These are phyloP conservation scores for Dimorphilus gyrociliatus DNA, from an alignment of 2,888 invertebrate species.

Conservation along the genomic window DNA sequence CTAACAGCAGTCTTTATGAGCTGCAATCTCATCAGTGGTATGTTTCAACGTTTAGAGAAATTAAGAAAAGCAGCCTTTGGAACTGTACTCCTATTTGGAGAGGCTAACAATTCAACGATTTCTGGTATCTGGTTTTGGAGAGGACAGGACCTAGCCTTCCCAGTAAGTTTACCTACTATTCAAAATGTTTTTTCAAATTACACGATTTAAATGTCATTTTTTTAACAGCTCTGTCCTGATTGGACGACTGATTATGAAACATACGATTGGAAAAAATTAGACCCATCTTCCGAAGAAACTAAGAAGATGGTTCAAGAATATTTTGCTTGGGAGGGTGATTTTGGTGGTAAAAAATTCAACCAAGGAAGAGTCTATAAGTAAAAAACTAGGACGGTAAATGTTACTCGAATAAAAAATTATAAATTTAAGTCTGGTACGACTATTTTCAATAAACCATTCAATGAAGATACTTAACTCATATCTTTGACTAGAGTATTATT, in stretches of 20 bases:
- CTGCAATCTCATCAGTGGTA: constrained; percentile 89
- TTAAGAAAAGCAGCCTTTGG: constrained; percentile 92
- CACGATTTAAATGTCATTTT: too few species aligned
- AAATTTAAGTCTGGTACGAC: too few species aligned
- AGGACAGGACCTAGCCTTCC: constrained; percentile 79
- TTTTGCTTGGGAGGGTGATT: constrained; percentile 79
- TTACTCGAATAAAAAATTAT: too few species aligned
- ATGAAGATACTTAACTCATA: too few species aligned
- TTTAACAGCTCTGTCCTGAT: too few species aligned
- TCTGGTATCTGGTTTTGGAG: constrained; percentile 97
- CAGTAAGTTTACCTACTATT: constrained; percentile 41
- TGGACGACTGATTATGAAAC: constrained; percentile 90
- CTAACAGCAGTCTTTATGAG: constrained; percentile 87
- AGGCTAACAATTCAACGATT: constrained; percentile 75
- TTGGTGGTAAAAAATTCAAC: constrained; percentile 78
- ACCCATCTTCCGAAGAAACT: constrained; percentile 59
- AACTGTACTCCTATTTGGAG: constrained; percentile 79
- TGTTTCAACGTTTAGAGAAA: constrained; percentile 95
- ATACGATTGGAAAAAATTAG: constrained; percentile 84
- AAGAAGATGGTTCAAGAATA: constrained; percentile 73
- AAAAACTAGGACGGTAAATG: constrained; percentile 3
- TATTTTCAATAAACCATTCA: too few species aligned
- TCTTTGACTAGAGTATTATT: too few species aligned
- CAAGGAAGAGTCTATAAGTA: constrained; percentile 99
- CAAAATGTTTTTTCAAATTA: too few species aligned